Evolutionary conservation across 2,113 vertebrate species (phyloP).

Genomic region (Corydoras maculifer): DNA sequence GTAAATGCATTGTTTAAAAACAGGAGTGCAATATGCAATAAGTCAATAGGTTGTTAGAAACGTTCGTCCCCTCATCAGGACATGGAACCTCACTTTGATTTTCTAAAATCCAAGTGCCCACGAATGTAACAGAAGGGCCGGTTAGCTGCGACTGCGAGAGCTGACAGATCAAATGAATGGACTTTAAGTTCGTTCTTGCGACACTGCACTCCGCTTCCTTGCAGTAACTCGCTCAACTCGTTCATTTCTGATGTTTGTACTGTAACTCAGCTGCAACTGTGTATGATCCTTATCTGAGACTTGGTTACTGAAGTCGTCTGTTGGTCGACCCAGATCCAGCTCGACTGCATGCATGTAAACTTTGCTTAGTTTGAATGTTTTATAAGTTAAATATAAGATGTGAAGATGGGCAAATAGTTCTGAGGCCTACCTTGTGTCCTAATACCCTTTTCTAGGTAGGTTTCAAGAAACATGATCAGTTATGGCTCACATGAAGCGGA

Average conservation of each 20-base stretch:
- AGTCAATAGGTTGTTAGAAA: too few species aligned
- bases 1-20: too few species aligned
- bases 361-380: too few species aligned
- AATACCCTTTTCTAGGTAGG: not conserved
- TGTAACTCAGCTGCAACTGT: not conserved
- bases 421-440: constrained; percentile 7
- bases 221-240: not conserved
- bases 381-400: too few species aligned
- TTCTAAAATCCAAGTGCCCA: too few species aligned
- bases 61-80: too few species aligned
- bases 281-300: too few species aligned
- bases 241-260: not conserved
- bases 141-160: not conserved
- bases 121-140: not conserved
- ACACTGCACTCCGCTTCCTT: not conserved
- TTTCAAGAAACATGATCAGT: not conserved
- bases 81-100: not conserved
- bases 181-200: not conserved
- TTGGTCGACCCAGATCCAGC: too few species aligned
- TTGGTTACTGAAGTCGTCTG: too few species aligned
- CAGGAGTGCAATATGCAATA: too few species aligned
- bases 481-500: not conserved
- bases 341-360: too few species aligned
- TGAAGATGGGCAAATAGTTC: too few species aligned
- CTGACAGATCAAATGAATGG: not conserved